Evolutionary conservation across 2,797 vertebrate genomes (phyloP), one percentile per base, ranked within the genome.

Genomic region (Myotis vivesi): DNA sequence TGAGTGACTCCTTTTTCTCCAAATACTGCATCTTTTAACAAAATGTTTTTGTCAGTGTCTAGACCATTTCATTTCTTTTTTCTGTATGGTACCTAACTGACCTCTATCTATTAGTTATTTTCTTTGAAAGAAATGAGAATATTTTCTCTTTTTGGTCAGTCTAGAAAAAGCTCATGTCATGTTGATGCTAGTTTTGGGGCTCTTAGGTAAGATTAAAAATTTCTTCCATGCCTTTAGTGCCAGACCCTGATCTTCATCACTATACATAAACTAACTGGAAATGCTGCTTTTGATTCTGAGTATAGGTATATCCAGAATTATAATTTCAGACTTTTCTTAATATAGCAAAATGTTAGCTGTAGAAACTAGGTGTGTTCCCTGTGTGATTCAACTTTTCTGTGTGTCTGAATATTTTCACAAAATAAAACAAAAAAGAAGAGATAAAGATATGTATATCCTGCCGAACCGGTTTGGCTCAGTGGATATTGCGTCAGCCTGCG

Each of bases 51-150:
- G 51, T 88, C 38, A 9, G 9, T 49, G 55, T 92, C 36, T 36
- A 62, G 41, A 41, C 12, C 41, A 64, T 81, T 91, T 89, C 22
- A 79, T 11, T 57, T 23, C 13, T 59, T 82, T 84, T 84, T 94
- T 84, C 62, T 55, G 57, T 25, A 28, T 90, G 25, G 20, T 94
- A 13, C 68, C 55, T 85, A 71, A 84, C 53, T 77, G 66, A 82
- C 36, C 19, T 81, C 5, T 68, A 16, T 85, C 53, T 92, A 91
- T 38, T 22, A 68, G 36, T 88, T 94, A 12, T 69, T 94, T 96
- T 86, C 49, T 94, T 87, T 89, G 71, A 53, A 44, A 82, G 86
- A 91, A 87, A 55, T 89, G 80, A 77, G 41, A 77, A 16, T 91
- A 15, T 83, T 92, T 75, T 92, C 2, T 95, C 9, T 83, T 73